Base-by-base conservation (phyloP, 1,140 invertebrate species). In the Sarcophaga bullata region DNA sequence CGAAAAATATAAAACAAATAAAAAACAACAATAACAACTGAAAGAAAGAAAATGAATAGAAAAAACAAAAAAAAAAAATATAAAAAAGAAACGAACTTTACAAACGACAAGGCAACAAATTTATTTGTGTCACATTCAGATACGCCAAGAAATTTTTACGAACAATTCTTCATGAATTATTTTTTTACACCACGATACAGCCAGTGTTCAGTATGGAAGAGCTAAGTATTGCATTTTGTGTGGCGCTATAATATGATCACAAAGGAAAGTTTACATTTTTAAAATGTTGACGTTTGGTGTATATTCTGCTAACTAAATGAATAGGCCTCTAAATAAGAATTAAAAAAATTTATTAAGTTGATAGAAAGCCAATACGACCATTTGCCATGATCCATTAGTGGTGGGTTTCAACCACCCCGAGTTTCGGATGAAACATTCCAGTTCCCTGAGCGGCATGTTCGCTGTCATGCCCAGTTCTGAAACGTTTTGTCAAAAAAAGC, bases 91-190 rank as follows among this genome's bases (percentile, higher is more conserved):
- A 58, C 15, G 6, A 58, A 13, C 54, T n/a, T n/a, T 58, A 58
- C 54, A 13, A 68, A 68, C 62, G 62, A 25, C 62, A 68, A n/a
- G 17, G 62, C 62, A 68, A 68, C 62, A 68, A 68, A 68, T 68
- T 68, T 68, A 68, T 68, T 68, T 68, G 62, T 68, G 62, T 68
- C 62, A 68, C 62, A 68, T 68, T 68, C 62, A 68, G 62, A 68
- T 68, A 68, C 62, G 62, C 62, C 62, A 68, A 68, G 17, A 68
- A 68, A 68, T 68, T 58, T 58, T 68, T 68, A 19, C 62, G 62
- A 68, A 68, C 62, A 68, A 68, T 68, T 68, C 62, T 68, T 68
- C 62, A 68, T 68, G 62, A 68, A 68, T 68, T 68, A 68, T 68
- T 68, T 68, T n/a, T 8, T 68, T n/a, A 58, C 54, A 58, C 54